Evolutionary conservation across 2,888 invertebrate genomes (phyloP), one percentile per base, ranked within the genome.

Genomic region (Macroteleia sp.): DNA sequence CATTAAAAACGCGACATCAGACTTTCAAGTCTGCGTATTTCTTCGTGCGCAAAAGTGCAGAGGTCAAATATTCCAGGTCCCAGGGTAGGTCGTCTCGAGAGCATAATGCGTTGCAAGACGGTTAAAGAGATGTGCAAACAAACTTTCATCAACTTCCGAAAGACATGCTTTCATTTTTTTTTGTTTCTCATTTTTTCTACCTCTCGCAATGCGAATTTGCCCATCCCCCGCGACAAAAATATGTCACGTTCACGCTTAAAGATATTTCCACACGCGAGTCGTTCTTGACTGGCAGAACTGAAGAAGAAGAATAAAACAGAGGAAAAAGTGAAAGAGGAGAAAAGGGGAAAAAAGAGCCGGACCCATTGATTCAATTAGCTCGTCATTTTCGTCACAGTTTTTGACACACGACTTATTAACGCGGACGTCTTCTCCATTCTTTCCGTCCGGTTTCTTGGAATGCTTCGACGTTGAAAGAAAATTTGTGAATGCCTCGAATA

Each of bases 51-150:
- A 81, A 81, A 80, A 82, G 81, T 77, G 81, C 77, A 82, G 86
- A 87, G 85, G 85, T 85, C 86, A 85, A 87, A 88, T 86, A 88
- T 88, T 87, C 41, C 77, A 85, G 87, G 89, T 79, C 62, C 83
- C 86, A 85, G 87, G 88, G 85, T 86, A 88, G 84, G 77, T 84
- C 85, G 87, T 87, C 87, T 89, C 88, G 83, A 89, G 89, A 87
- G 86, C 85, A 82, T 87, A 87, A 87, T 87, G 87, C 87, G 84
- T 87, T 81, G 82, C 83, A 84, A 84, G 82, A 82, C 82, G 81
- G 84, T 78, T 83, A 86, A 87, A 87, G 87, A 86, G 85, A 83
- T 85, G 83, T 85, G 86, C 86, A 86, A 87, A 86, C 86, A 83
- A 85, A 83, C 85, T 87, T 86, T 85, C 86, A 85, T 85, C 82